Evolutionary conservation across 2,888 invertebrate species (phyloP), one percentile per base, ranked within the genome.

Genomic region (Maniola hyperantus): DNA sequence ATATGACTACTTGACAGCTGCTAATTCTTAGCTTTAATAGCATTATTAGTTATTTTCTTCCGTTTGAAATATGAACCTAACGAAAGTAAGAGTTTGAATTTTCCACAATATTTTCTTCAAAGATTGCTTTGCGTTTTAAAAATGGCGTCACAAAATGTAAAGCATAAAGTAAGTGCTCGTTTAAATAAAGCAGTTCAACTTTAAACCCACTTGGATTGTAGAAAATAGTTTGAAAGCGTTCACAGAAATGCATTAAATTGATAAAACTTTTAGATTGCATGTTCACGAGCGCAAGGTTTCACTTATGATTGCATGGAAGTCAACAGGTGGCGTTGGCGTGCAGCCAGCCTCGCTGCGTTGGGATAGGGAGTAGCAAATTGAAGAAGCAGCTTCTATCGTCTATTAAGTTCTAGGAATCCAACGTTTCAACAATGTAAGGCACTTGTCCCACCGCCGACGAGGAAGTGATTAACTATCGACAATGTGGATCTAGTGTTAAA

Each of bases 301-400:
- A 69, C 68, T 61, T 66, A 66, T 67, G 70, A 65, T 68, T 55
- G 58, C 69, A 62, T 48, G 68, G 42, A 50, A 66, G 61, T 81
- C 89, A 89, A 89, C 90, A 89, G 88, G 89, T 88, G 78, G 76
- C 76, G 75, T 75, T 86, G 85, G 85, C 83, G 71, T 71, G 74
- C 69, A 74, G 80, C 82, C 83, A 84, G 79, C 51, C 58, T 63
- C 59, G 57, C 65, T 65, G 63, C 66, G 44, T 65, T 46, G n/a
- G 54, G 10, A 55, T 65, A 42, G n/a, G 54, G 10, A 55, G 68
- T 54, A 55, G 73, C 75, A 69, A 71, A 73, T 74, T 71, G 69
- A 74, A 72, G 68, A 68, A 72, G 71, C 71, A 71, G 69, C 68
- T 73, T 67, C 68, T 69, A 72, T 67, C 68, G 62, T 64, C 71